Conservation (phyloP, 2,797 vertebrate genomes). For the Philypnodon macrostomus region DNA sequence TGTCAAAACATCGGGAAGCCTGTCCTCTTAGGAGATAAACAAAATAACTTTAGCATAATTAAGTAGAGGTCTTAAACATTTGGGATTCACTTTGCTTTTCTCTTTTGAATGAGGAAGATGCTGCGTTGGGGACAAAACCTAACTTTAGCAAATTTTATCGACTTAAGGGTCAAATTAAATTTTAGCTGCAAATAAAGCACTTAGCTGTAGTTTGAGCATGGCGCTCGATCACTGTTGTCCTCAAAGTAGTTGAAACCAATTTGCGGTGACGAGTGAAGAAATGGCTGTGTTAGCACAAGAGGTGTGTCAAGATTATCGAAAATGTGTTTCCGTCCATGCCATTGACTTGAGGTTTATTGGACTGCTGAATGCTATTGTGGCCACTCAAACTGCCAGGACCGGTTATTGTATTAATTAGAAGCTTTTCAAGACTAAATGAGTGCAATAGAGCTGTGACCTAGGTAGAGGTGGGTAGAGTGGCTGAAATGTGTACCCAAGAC, state of each 20-base stretch:
- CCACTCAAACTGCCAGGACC: constrained; percentile 30
- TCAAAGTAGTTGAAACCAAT: constrained; percentile 59
- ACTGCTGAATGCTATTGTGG: constrained; percentile 47
- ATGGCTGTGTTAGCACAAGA: constrained; percentile 44
- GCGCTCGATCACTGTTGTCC: constrained; percentile 54
- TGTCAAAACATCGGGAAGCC: constrained; percentile 20
- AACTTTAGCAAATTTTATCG: constrained; percentile 25
- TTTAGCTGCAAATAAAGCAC: constrained; percentile 42
- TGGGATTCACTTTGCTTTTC: neutral
- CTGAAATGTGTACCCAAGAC: too few species aligned
- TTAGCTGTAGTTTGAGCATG: constrained; percentile 46
- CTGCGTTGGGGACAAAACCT: constrained; percentile 2
- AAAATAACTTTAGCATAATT: constrained; percentile 7
- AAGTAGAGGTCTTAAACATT: constrained; percentile 14
- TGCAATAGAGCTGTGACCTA: constrained; percentile 24
- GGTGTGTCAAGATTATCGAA: constrained; percentile 45
- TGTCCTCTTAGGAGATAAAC: neutral
- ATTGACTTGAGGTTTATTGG: constrained; percentile 38
- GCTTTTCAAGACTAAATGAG: constrained; percentile 21
- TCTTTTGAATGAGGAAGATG: neutral
- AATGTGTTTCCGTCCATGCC: constrained; percentile 33
- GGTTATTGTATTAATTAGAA: constrained; percentile 23
- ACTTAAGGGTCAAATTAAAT: constrained; percentile 32
- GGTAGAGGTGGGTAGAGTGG: constrained; percentile 41
- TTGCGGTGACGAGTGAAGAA: constrained; percentile 56